Evolutionary conservation across 1,140 invertebrate genomes (phyloP).

Genomic region (Brachionus rubens): DNA sequence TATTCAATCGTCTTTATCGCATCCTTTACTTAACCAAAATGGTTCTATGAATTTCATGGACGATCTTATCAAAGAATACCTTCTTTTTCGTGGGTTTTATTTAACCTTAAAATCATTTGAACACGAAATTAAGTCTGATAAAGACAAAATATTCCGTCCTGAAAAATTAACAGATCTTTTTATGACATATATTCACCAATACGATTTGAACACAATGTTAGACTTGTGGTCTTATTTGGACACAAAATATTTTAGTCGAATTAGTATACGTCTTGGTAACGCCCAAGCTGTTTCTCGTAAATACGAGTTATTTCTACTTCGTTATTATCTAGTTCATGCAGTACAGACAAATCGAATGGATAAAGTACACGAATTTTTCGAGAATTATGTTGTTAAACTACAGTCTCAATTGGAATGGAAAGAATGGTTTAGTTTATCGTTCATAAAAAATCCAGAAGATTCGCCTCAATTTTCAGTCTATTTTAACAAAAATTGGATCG

Average conservation of each 20-base stretch:
- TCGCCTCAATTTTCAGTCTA: conserved; percentile 79
- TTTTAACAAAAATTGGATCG: conserved; percentile 89
- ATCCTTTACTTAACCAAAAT: no score
- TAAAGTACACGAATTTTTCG: conserved; percentile 82
- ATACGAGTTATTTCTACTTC: conserved; percentile 80
- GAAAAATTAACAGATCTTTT: conserved; percentile 87
- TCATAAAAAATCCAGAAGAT: conserved; percentile 83
- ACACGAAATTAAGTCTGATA: conserved; percentile 78
- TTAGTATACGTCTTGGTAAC: conserved; percentile 65
- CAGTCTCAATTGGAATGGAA: conserved; percentile 87
- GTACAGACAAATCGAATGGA: conserved; percentile 75
- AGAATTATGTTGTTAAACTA: conserved; percentile 77
- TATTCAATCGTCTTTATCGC: no score
- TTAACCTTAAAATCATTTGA: conserved; percentile 78
- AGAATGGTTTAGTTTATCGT: conserved; percentile 93
- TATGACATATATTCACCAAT: conserved; percentile 71
- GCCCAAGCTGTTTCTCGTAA: conserved; percentile 77
- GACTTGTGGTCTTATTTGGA: conserved; percentile 85
- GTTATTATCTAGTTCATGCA: conserved; percentile 83
- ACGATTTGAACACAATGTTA: conserved; percentile 72
- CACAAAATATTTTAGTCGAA: conserved; percentile 75
- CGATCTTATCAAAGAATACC: conserved; percentile 83
- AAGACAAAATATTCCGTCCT: conserved; percentile 83
- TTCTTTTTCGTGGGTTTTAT: conserved; percentile 80
- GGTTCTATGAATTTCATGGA: conserved; percentile 68